Base-by-base conservation (phyloP, 2,888 invertebrate genomes). In the Hyposoter dolosus region DNA sequence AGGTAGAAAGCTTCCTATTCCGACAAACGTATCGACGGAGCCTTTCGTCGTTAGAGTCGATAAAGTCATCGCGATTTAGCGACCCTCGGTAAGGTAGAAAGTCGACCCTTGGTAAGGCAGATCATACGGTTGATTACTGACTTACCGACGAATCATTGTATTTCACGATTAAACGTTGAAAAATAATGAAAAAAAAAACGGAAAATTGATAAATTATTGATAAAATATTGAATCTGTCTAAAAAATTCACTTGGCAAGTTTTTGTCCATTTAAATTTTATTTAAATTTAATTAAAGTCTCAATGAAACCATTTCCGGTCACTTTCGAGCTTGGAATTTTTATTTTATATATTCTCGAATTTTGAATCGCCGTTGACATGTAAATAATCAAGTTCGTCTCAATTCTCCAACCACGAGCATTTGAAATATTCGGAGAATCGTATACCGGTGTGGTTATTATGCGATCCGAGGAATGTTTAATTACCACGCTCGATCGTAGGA, bases 381-480 rank as follows among this genome's bases (percentile, higher is more conserved):
- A 12, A 65, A 45, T 63, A 60, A 74, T 23, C 19, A 63, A 19
- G 10, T 53, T 23, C 23, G 3, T 4, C 23, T 77, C 5, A 17
- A 66, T 77, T 84, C 40, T 74, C 40, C 5, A 28, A 7, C 35
- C 56, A 4, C 53, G 50, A 53, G 47, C 19, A 45, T 32, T 72
- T 19, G 47, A 65, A 45, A 71, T 53, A 35, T 60, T 47, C 32
- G 72, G 28, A 32, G 32, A 23, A 66, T 66, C 35, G 65, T 35
- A 45, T 40, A 65, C 28, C 43, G 72, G 66, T 35, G 66, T 35
- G 28, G 40, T 69, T 32, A n/a, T 28, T 75, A 78, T 78, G 68
- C 53, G 76, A 82, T 82, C 60, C 60, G 47, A 40, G 82, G 82
- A 85, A 82, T 85, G 69, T 83, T 82, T 85, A 79, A 85, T 85